These are phyloP conservation scores for Drosophila paulistorum DNA, from an alignment of 1,140 invertebrate species.

Conservation along the genomic window DNA sequence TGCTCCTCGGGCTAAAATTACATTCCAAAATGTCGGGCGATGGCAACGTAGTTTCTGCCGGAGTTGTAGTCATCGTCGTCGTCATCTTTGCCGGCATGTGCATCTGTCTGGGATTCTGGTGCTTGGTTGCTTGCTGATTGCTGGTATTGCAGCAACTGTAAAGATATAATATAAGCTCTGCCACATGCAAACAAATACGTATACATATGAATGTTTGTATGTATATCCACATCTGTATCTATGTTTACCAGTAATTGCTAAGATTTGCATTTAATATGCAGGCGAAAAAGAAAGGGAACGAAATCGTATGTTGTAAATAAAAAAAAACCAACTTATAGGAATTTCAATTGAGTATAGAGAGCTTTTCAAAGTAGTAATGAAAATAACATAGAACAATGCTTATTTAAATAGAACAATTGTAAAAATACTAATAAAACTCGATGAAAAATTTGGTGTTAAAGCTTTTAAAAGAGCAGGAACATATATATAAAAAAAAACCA, in stretches of 20 bases:
- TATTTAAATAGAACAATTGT: no score
- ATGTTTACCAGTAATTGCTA: conserved; percentile 67
- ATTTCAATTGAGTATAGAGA: not conserved
- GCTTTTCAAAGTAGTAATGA: no score
- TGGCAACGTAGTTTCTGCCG: conserved; percentile 45
- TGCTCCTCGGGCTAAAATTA: conserved; percentile 69
- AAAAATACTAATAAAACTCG: no score
- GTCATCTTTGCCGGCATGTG: conserved; percentile 8
- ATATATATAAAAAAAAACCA: no score
- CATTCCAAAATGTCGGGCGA: conserved; percentile 71
- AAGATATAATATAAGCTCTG: not conserved
- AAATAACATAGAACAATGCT: no score
- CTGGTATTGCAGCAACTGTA: conserved; percentile 3
- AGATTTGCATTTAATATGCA: conserved; percentile 64
- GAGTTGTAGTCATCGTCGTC: conserved; percentile 37
- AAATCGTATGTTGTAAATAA: conserved; percentile 1
- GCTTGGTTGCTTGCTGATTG: conserved; percentile 1
- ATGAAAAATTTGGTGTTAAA: no score
- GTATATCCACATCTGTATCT: conserved; percentile 69
- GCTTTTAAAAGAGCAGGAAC: no score
- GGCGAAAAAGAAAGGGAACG: conserved; percentile 10
- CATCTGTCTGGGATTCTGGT: conserved; percentile 42
- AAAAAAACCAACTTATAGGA: no score
- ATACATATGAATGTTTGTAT: conserved; percentile 28
- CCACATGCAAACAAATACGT: not conserved